phyloP scores from a whole-genome alignment of 2,888 invertebrate genomes.

The Gonocerus acuteangulatus region DNA sequence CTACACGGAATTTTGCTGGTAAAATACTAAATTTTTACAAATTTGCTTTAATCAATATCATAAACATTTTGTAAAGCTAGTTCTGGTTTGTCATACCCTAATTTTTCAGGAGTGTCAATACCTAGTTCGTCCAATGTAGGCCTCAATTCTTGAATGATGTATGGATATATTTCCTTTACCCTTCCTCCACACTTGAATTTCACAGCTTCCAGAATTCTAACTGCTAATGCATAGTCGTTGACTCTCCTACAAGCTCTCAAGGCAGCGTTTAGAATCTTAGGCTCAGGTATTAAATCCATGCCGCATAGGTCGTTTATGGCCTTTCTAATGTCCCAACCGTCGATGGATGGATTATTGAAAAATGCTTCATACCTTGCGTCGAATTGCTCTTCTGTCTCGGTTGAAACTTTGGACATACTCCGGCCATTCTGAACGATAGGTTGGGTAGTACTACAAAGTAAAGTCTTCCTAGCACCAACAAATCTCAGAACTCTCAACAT shows the following conservation, averaged over 20 bases:
- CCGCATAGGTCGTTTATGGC: slow-evolving; percentile 72
- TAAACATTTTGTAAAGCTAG: slow-evolving; percentile 70
- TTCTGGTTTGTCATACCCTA: slow-evolving; percentile 96
- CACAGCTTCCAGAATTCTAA: slow-evolving; percentile 85
- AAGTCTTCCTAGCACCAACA: not conserved
- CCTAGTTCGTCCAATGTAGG: slow-evolving; percentile 91
- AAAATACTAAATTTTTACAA: not conserved
- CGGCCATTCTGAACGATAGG: slow-evolving; percentile 1
- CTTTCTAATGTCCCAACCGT: slow-evolving; percentile 90
- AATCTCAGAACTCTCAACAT: slow-evolving; percentile 11
- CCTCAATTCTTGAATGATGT: slow-evolving; percentile 78
- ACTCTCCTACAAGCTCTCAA: slow-evolving; percentile 85
- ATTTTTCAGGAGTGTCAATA: slow-evolving; percentile 85
- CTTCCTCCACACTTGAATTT: slow-evolving; percentile 78
- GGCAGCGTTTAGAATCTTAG: slow-evolving; percentile 76
- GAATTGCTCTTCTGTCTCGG: slow-evolving; percentile 76
- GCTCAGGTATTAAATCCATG: slow-evolving; percentile 89
- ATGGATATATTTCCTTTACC: slow-evolving; percentile 73
- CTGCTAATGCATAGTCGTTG: slow-evolving; percentile 87
- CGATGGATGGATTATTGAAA: slow-evolving; percentile 80
- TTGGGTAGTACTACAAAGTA: not conserved
- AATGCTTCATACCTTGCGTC: slow-evolving; percentile 73
- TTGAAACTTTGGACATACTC: slow-evolving; percentile 25
- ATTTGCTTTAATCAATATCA: slow-evolving; percentile 51
- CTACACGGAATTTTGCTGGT: not conserved